Evolutionary conservation across 30 jellyfish, hydroid and myxozoan species (phyloP).

Genomic region (Mastigias papua): DNA sequence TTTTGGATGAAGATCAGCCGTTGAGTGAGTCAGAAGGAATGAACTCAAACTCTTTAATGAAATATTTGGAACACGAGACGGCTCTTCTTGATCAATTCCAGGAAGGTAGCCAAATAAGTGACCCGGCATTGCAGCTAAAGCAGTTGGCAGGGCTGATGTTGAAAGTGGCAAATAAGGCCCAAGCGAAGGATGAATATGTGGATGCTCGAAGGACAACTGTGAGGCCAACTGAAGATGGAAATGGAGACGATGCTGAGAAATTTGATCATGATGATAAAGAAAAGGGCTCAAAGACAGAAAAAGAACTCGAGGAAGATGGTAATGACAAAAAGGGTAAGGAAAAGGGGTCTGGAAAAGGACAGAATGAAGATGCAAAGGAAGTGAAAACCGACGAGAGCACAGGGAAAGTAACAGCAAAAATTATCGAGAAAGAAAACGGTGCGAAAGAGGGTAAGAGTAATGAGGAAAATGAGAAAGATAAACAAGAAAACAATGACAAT

Average conservation of each 20-base stretch:
- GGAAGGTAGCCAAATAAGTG: slow-evolving; percentile 80
- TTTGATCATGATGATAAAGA: slow-evolving; percentile 6
- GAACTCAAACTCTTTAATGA: slow-evolving; percentile 64
- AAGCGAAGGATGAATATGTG: slow-evolving; percentile 53
- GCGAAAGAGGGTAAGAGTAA: slow-evolving; percentile 9
- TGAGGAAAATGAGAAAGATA: background rate
- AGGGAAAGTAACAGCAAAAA: background rate
- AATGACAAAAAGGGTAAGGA: background rate
- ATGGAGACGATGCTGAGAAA: slow-evolving; percentile 11
- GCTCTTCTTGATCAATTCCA: slow-evolving; percentile 79
- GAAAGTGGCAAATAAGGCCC: slow-evolving; percentile 64
- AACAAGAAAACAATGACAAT: background rate
- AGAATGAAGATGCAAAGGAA: slow-evolving; percentile 8
- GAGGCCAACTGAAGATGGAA: slow-evolving; percentile 35
- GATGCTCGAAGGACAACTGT: slow-evolving; percentile 74
- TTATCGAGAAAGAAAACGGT: background rate
- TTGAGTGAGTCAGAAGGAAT: slow-evolving; percentile 59
- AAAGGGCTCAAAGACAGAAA: slow-evolving; percentile 4
- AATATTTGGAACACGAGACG: slow-evolving; percentile 82
- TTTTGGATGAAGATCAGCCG: slow-evolving; percentile 73
- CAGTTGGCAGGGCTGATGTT: slow-evolving; percentile 64
- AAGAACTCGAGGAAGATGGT: background rate
- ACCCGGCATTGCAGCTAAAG: slow-evolving; percentile 70
- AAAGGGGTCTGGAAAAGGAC: slow-evolving; percentile 21
- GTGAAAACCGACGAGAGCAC: background rate